Conservation (phyloP, 2,888 invertebrate genomes). For the Spilarctia lutea region DNA sequence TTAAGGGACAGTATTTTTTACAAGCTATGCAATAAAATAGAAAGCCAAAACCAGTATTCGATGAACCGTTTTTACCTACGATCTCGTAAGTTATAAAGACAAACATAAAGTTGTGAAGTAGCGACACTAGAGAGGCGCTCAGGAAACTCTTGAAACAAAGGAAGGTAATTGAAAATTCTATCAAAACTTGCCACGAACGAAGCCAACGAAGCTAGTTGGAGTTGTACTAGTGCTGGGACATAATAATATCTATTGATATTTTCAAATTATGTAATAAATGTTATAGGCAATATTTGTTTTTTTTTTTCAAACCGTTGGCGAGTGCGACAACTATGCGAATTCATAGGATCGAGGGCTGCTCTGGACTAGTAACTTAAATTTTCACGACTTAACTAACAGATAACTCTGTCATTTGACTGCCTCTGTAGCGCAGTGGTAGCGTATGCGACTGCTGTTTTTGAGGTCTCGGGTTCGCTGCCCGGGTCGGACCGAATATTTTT, state of each 20-base stretch:
- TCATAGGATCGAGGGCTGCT: too few species aligned
- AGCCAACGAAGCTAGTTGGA: slow-evolving; percentile 60
- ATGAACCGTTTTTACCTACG: slow-evolving; percentile 9
- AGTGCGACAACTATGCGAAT: too few species aligned
- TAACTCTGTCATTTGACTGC: too few species aligned
- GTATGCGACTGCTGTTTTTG: too few species aligned
- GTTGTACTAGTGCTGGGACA: slow-evolving; percentile 51
- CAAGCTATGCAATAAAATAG: neutral
- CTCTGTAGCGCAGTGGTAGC: too few species aligned
- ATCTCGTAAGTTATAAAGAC: slow-evolving; percentile 35
- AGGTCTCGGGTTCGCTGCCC: too few species aligned
- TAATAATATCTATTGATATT: neutral
- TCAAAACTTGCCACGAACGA: slow-evolving; percentile 83
- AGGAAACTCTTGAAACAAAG: slow-evolving; percentile 81
- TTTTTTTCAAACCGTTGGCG: too few species aligned
- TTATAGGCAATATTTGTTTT: too few species aligned
- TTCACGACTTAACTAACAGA: too few species aligned
- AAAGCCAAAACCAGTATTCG: neutral
- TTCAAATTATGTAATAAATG: neutral
- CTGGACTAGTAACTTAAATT: too few species aligned
- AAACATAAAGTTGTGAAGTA: slow-evolving; percentile 43
- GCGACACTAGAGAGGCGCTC: slow-evolving; percentile 50
- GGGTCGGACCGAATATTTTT: too few species aligned
- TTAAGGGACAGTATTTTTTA: too few species aligned
- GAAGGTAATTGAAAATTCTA: slow-evolving; percentile 86